Evolutionary conservation across 2,797 vertebrate species (phyloP), one percentile per base, ranked within the genome.

Genomic region (Gymnoscopelus microlampas): DNA sequence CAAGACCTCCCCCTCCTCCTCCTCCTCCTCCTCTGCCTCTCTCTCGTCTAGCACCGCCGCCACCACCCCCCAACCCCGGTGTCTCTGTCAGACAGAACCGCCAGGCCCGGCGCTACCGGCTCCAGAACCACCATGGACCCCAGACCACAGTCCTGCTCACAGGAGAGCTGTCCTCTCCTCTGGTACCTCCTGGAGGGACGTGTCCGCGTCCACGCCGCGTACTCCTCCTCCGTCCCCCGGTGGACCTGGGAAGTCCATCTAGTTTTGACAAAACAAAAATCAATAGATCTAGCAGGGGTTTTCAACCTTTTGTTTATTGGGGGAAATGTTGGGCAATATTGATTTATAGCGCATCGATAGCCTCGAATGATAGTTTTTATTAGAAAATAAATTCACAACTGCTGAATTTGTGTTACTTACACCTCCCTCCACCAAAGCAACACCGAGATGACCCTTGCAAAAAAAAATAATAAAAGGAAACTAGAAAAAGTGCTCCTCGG

Each of bases 101-200:
- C 2, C 50, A 15, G 50, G 26, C 39, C 39, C 9, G 8, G 39
- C 39, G 39, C 39, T 44, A 10, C 39, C 7, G 39, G 39, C 9
- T 3, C 3, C n/a, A 7, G 26, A 64, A 23, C 13, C 50, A 63
- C 9, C 24, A 64, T 11, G 13, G 12, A 29, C 61, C 47, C 1
- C 19, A 32, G 26, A 51, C 4, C 59, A 76, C 70, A 49, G 26
- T 51, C 55, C 64, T 0, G 5, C 32, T 60, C 58, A 78, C 71
- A 81, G 82, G 77, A 48, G 74, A 53, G 53, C 14, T 13, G 13
- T 79, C 87, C 91, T 73, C 85, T 88, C 74, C 68, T 84, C 12
- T 54, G 70, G 60, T 83, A 77, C 68, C 59, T 57, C 54, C 69
- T 79, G 63, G 48, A 87, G 87, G 61, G 89, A 87, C 19, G n/a